Evolutionary conservation across 2,797 vertebrate species (phyloP).

Genomic region (Schizothorax lantsangensis): DNA sequence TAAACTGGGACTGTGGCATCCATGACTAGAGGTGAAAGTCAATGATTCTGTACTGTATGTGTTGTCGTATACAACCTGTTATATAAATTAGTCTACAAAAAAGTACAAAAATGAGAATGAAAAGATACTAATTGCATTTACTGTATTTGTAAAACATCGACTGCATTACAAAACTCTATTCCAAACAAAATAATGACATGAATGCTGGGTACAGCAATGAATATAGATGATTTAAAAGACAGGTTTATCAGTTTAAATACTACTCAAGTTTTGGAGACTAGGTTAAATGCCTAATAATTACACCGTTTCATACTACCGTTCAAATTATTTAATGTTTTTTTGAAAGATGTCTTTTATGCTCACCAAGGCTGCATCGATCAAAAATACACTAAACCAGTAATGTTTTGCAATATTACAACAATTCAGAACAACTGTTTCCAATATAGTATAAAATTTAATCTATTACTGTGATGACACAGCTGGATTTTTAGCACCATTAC

Average conservation of each 20-base stretch:
- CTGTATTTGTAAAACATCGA: background rate
- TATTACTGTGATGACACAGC: background rate
- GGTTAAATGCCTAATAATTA: too few species aligned
- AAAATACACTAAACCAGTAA: background rate
- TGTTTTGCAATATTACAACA: background rate
- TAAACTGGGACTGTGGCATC: background rate
- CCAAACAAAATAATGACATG: background rate
- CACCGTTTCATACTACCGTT: too few species aligned
- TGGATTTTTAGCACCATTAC: background rate
- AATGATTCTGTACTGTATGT: background rate
- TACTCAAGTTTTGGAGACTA: too few species aligned
- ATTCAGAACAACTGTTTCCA: background rate
- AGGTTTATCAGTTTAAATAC: too few species aligned
- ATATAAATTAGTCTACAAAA: background rate
- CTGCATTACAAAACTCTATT: background rate
- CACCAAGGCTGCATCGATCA: too few species aligned
- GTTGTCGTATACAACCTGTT: background rate
- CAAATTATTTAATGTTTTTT: too few species aligned
- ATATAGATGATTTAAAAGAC: background rate
- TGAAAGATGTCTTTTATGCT: too few species aligned
- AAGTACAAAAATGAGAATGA: background rate
- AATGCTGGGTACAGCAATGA: background rate
- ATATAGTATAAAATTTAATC: background rate
- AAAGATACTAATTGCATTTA: background rate
- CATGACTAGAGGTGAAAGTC: background rate